Evolutionary conservation across 1,140 invertebrate species (phyloP).

Genomic region (Drosophila repleta): DNA sequence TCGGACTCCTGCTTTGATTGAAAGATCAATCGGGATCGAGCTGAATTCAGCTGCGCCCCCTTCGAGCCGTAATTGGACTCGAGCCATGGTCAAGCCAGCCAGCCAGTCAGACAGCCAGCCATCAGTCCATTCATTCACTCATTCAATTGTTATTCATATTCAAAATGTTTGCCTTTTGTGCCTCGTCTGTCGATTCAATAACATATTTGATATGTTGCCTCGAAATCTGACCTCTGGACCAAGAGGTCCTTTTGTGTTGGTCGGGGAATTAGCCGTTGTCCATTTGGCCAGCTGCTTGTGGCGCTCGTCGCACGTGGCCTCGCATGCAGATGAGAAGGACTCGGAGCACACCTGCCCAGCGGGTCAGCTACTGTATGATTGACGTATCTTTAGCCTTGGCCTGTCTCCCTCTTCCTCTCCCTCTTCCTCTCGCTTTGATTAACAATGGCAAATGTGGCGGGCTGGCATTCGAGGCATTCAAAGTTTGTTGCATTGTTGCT

Average conservation of each 20-base stretch:
- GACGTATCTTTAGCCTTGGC: background rate
- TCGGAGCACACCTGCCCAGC: slow-evolving; percentile 9
- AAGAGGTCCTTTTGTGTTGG: slow-evolving; percentile 56
- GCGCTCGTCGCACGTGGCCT: slow-evolving; percentile 38
- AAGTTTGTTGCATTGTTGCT: slow-evolving; percentile 45
- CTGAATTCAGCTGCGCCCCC: slow-evolving; percentile 54
- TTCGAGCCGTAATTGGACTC: slow-evolving; percentile 69
- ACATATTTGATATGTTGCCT: slow-evolving; percentile 19
- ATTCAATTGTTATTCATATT: slow-evolving; percentile 48
- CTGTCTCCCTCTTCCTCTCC: background rate
- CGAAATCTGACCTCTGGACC: slow-evolving; percentile 73
- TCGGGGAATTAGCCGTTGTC: slow-evolving; percentile 61
- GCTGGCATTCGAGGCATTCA: slow-evolving; percentile 4
- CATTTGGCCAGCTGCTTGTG: slow-evolving; percentile 42
- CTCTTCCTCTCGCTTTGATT: background rate
- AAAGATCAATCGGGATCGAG: slow-evolving; percentile 64
- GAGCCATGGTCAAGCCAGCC: slow-evolving; percentile 26
- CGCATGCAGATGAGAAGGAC: slow-evolving; percentile 34
- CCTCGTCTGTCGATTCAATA: slow-evolving; percentile 27
- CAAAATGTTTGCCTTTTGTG: slow-evolving; percentile 60
- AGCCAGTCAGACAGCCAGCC: background rate
- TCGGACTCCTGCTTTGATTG: slow-evolving; percentile 46
- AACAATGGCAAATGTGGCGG: slow-evolving; percentile 21
- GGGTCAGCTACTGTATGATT: slow-evolving; percentile 6
- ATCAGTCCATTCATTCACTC: no score